Evolutionary conservation across 2,888 invertebrate species (phyloP).

Genomic region (Alitta virens): DNA sequence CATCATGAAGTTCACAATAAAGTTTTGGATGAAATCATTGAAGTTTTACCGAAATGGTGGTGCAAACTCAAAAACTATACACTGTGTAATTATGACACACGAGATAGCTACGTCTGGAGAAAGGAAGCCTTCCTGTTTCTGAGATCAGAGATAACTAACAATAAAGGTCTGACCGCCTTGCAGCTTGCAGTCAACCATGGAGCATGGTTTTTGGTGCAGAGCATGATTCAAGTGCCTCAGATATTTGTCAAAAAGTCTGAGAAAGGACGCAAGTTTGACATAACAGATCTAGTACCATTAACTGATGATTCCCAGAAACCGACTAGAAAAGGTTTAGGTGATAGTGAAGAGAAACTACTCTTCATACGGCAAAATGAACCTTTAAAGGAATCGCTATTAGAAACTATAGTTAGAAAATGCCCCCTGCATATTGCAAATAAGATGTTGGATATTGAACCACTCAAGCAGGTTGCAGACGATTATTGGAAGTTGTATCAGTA

Average conservation of each 20-base stretch:
- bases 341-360: no score
- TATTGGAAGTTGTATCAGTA: conserved; percentile 44
- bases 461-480: conserved; percentile 36
- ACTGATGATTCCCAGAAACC: no score
- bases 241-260: background rate
- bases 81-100: conserved; percentile 29
- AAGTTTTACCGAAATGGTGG: conserved; percentile 37
- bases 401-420: background rate
- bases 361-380: no score
- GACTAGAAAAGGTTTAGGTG: no score
- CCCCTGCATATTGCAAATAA: background rate
- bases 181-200: conserved; percentile 38
- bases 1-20: conserved; percentile 27
- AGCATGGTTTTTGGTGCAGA: conserved; percentile 34
- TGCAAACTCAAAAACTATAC: conserved; percentile 31
- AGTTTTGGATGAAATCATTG: conserved; percentile 32
- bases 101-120: conserved; percentile 25
- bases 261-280: background rate
- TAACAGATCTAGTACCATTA: background rate
- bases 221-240: conserved; percentile 33
- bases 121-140: background rate
- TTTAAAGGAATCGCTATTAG: background rate
- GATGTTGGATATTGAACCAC: background rate
- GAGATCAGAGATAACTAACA: conserved; percentile 34
- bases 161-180: conserved; percentile 35